Conservation (phyloP, 2,797 vertebrate species). For the Sebastes oblongus region DNA sequence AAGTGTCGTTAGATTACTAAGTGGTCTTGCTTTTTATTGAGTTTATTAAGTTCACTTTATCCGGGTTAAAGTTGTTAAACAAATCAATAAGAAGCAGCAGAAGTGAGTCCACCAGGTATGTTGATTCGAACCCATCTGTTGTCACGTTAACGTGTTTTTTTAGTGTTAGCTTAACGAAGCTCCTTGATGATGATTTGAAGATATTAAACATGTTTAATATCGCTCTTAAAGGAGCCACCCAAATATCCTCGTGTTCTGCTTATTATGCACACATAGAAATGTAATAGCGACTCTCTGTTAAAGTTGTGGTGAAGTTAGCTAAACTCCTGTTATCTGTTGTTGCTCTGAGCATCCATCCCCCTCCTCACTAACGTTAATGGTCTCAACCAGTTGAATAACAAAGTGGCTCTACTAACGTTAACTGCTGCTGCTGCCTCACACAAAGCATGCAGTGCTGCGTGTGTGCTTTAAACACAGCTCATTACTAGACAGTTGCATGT, state of each 20-base stretch:
- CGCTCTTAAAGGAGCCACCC: background rate
- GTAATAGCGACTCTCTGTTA: conserved; percentile 51
- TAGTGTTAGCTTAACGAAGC: background rate
- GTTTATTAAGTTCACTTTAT: background rate
- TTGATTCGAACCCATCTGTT: background rate
- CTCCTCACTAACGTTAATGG: background rate
- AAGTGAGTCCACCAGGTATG: background rate
- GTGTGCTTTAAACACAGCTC: background rate
- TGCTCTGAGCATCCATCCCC: background rate
- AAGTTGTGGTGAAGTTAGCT: background rate
- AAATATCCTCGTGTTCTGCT: conserved; percentile 12
- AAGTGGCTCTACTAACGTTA: conserved; percentile 26
- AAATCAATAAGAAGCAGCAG: background rate
- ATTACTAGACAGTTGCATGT: background rate
- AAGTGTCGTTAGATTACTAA: background rate
- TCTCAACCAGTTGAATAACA: conserved; percentile 21
- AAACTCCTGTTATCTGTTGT: background rate
- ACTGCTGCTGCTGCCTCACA: conserved; percentile 10
- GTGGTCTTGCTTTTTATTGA: background rate
- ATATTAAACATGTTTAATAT: background rate
- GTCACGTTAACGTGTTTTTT: background rate
- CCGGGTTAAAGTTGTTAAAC: background rate
- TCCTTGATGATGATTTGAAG: background rate
- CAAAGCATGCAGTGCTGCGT: conserved; percentile 14
- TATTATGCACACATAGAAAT: conserved; percentile 46